Percentiles rank a stretch among this genome's conserved stretches.
Evolutionary conservation across 2,888 invertebrate genomes (phyloP).

Genomic region (Xiphydria camelus): DNA sequence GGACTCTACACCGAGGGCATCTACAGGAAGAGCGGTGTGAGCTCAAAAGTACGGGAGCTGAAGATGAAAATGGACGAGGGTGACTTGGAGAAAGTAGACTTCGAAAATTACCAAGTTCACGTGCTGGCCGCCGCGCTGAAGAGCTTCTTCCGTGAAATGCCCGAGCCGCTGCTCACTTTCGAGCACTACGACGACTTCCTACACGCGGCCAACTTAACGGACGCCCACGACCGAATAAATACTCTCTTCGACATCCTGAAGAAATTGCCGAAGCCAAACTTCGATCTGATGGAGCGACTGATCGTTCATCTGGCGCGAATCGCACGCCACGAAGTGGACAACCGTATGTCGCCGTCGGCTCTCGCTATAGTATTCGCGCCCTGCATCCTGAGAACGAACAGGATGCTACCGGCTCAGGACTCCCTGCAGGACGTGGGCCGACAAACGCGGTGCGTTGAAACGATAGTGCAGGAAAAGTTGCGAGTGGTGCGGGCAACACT

Average conservation of each 20-base stretch:
- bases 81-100: slow-evolving; percentile 71
- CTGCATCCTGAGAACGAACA: slow-evolving; percentile 87
- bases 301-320: slow-evolving; percentile 92
- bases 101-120: slow-evolving; percentile 84
- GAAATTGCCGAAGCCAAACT: slow-evolving; percentile 86
- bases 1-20: slow-evolving; percentile 92
- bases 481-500: slow-evolving; percentile 81
- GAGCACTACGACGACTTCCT: slow-evolving; percentile 95
- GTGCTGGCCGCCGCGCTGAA: slow-evolving; percentile 89
- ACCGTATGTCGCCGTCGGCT: slow-evolving; percentile 89
- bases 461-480: slow-evolving; percentile 86
- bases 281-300: slow-evolving; percentile 86
- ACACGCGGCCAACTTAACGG: slow-evolving; percentile 82
- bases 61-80: slow-evolving; percentile 75
- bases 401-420: slow-evolving; percentile 86
- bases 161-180: slow-evolving; percentile 89
- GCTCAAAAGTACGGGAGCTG: slow-evolving; percentile 79
- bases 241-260: slow-evolving; percentile 85
- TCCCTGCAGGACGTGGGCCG: slow-evolving; percentile 87
- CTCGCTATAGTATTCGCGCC: slow-evolving; percentile 94
- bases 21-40: slow-evolving; percentile 89
- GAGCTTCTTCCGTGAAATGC: slow-evolving; percentile 87
- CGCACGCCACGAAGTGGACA: slow-evolving; percentile 82
- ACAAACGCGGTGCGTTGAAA: slow-evolving; percentile 88
- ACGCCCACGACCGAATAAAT: slow-evolving; percentile 79